These are phyloP conservation scores for Centropyge bicolor DNA, from an alignment of 2,797 vertebrate genomes.

Conservation along the genomic window DNA sequence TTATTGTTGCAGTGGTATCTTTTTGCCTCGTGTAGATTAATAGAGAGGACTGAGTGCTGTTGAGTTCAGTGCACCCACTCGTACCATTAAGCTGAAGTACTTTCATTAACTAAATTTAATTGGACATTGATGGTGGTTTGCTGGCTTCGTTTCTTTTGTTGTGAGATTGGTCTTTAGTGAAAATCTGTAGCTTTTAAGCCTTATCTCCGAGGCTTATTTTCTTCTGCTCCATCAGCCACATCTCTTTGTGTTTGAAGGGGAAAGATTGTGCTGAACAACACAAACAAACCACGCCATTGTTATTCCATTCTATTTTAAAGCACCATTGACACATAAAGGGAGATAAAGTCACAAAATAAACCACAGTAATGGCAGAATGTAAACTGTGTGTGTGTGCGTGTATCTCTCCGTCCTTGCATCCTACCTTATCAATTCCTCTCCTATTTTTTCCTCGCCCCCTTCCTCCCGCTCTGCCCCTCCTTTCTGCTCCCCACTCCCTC, in stretches of 20 bases:
- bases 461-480: slow-evolving; percentile 3
- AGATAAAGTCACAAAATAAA: neutral
- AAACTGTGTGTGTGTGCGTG: slow-evolving; percentile 20
- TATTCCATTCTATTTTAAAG: neutral
- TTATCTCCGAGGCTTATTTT: neutral
- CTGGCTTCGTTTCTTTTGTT: neutral
- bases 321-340: neutral
- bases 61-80: neutral
- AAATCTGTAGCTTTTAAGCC: neutral
- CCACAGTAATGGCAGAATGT: slow-evolving; percentile 17
- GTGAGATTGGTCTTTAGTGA: neutral
- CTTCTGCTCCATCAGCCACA: neutral
- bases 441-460: neutral
- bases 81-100: neutral
- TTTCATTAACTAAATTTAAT: neutral
- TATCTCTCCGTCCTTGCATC: neutral
- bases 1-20: neutral
- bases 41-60: neutral
- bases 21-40: neutral
- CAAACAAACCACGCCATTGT: neutral
- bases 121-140: neutral
- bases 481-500: neutral
- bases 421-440: neutral
- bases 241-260: neutral
- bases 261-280: neutral